These are phyloP conservation scores for Lasiurus borealis DNA, from an alignment of 2,113 vertebrate species.

Conservation along the genomic window DNA sequence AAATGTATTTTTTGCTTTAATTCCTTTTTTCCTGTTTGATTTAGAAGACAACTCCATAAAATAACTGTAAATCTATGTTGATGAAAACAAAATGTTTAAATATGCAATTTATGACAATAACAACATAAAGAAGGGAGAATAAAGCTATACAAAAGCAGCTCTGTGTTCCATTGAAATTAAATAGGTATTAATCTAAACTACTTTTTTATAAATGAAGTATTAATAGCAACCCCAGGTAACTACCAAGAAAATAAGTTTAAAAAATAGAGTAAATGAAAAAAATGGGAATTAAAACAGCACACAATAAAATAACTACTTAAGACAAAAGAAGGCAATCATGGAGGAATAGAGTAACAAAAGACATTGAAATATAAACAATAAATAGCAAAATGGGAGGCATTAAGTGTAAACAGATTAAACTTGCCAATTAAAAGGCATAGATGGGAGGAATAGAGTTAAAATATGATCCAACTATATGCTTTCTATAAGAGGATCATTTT, in stretches of 20 bases:
- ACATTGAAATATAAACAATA: not conserved
- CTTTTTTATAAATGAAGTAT: conserved; percentile 32
- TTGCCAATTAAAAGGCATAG: conserved; percentile 1
- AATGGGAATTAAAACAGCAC: not conserved
- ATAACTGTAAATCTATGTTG: not conserved
- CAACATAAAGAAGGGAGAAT: not conserved
- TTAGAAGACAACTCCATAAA: conserved; percentile 38
- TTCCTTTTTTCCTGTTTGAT: not conserved
- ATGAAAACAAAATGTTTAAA: not conserved
- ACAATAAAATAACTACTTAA: conserved; percentile 17
- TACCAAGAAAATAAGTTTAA: not conserved
- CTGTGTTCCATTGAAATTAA: conserved; percentile 9
- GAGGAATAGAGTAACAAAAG: not conserved
- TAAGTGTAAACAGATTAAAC: conserved; percentile 49
- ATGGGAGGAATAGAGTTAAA: not conserved
- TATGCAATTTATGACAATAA: not conserved
- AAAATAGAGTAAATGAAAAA: conserved; percentile 26
- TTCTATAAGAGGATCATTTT: not conserved
- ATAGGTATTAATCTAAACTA: not conserved
- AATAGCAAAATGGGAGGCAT: not conserved
- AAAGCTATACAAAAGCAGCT: not conserved
- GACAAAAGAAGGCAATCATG: not conserved
- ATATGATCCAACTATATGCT: not conserved
- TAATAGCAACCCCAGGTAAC: not conserved
- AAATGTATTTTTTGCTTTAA: conserved; percentile 14